phyloP scores from a whole-genome alignment of 2,113 vertebrate species.

The Galeopterus variegatus region DNA sequence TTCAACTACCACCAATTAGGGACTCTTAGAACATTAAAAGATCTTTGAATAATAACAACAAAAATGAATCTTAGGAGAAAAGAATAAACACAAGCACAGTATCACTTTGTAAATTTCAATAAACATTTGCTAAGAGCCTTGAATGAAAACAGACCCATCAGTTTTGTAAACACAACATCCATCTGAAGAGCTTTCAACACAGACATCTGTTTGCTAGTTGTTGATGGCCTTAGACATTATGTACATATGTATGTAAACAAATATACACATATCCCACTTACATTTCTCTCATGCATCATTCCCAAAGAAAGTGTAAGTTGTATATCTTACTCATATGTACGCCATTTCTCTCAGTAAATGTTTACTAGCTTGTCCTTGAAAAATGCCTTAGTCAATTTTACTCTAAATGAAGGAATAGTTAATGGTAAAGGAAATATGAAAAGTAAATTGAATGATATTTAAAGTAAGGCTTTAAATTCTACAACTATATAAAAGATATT shows the following conservation, averaged over 20 bases:
- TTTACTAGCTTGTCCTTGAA: constrained; percentile 15
- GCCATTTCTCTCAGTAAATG: not conserved
- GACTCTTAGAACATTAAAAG: constrained; percentile 12
- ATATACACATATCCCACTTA: not conserved
- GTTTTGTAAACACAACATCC: constrained; percentile 46
- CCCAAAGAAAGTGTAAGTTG: not conserved
- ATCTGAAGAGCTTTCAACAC: not conserved
- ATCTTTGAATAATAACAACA: constrained; percentile 60
- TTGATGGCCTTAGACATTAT: not conserved
- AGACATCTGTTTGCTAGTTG: not conserved
- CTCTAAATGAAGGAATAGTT: constrained; percentile 17
- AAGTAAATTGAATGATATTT: not conserved
- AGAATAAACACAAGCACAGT: constrained; percentile 34
- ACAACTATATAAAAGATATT: constrained; percentile 27
- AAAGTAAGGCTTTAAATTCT: constrained; percentile 10
- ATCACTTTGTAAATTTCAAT: constrained; percentile 54
- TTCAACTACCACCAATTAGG: constrained; percentile 30
- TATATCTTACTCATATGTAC: not conserved
- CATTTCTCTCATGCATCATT: not conserved
- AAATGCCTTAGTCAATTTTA: constrained; percentile 16
- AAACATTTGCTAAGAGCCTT: constrained; percentile 58
- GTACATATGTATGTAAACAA: not conserved
- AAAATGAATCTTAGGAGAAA: constrained; percentile 54
- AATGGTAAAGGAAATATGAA: not conserved
- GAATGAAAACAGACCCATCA: constrained; percentile 50